A percentile compares a stretch with the other conserved stretches of the same genome.
Conservation (phyloP, 1,140 invertebrate genomes). For the Cotesia glomerata region DNA sequence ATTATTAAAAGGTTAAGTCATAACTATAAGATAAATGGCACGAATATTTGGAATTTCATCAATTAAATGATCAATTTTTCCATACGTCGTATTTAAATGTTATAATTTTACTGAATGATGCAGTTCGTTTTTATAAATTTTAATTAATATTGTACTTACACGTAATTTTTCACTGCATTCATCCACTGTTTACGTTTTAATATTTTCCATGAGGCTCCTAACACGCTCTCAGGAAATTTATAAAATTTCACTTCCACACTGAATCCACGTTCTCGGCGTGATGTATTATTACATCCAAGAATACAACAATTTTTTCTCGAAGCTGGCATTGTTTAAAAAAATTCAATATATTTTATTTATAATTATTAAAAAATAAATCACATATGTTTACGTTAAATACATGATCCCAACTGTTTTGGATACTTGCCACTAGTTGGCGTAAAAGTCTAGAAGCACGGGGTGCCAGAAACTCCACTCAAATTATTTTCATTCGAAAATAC, state of each 20-base stretch:
- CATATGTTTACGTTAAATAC: conserved; percentile 4
- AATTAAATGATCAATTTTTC: background rate
- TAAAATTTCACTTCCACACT: conserved; percentile 3
- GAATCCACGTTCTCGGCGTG: background rate
- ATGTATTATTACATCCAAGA: background rate
- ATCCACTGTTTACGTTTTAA: conserved; percentile 7
- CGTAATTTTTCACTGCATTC: conserved; percentile 19
- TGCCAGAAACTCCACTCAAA: too few species aligned
- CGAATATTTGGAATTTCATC: conserved; percentile 3
- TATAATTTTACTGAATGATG: too few species aligned
- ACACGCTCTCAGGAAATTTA: background rate
- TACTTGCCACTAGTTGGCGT: conserved; percentile 2
- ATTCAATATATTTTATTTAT: conserved; percentile 7
- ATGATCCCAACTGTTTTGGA: conserved; percentile 7
- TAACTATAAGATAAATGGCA: conserved; percentile 3
- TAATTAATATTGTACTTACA: background rate
- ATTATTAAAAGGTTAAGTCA: background rate
- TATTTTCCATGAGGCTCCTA: background rate
- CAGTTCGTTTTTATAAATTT: too few species aligned
- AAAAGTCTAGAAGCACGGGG: conserved; percentile 5
- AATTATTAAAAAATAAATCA: conserved; percentile 1
- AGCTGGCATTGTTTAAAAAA: background rate
- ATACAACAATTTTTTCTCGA: conserved; percentile 6
- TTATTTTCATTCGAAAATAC: too few species aligned
- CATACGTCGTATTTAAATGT: too few species aligned